Evolutionary conservation across 1,140 invertebrate genomes (phyloP).

Genomic region (Dysdera silvatica): DNA sequence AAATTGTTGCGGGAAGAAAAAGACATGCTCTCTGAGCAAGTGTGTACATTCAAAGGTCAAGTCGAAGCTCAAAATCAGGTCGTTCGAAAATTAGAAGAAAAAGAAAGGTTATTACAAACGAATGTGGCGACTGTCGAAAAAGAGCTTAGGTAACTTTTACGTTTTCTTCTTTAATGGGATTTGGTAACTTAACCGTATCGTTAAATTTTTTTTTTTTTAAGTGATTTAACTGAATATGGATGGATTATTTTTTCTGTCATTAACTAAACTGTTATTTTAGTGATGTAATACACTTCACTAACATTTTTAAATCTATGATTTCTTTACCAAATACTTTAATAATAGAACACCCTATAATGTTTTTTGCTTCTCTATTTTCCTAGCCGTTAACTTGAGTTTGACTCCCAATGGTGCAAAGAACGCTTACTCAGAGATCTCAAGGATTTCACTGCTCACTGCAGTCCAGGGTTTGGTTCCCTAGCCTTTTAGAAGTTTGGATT

Average conservation of each 20-base stretch:
- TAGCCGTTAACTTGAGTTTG: no score
- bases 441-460: no score
- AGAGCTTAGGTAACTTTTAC: slow-evolving; percentile 55
- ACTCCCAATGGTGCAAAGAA: no score
- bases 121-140: slow-evolving; percentile 89
- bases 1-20: slow-evolving; percentile 91
- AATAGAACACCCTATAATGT: no score
- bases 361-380: no score
- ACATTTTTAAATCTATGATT: no score
- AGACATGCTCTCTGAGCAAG: slow-evolving; percentile 79
- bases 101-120: slow-evolving; percentile 87
- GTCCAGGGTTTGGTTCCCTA: no score
- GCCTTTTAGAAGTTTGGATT: no score
- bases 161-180: not conserved
- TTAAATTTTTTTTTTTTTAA: not conserved
- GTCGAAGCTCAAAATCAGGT: slow-evolving; percentile 93
- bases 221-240: not conserved
- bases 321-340: no score
- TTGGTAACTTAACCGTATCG: not conserved
- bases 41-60: slow-evolving; percentile 74
- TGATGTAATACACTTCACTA: no score
- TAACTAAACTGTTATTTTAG: not conserved
- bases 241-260: not conserved
- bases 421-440: no score
- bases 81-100: slow-evolving; percentile 90